Evolutionary conservation across 2,888 invertebrate genomes (phyloP), one percentile per base, ranked within the genome.

Genomic region (Drosophila flavopinicola): DNA sequence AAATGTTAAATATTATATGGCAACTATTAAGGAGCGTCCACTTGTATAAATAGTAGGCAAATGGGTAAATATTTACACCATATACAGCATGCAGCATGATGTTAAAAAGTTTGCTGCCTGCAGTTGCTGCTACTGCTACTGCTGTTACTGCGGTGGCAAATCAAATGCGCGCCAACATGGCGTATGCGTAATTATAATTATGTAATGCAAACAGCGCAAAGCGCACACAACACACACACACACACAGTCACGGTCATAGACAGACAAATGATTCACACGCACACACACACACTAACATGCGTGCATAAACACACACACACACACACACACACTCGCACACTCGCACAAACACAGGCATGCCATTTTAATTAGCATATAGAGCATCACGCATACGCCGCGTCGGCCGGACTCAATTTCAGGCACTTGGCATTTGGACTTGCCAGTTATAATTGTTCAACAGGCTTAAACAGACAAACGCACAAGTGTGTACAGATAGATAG

Each of bases 141-240:
- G 44, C 11, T 32, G 29, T 2, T 30, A 11, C 0, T 25, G 47
- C 29, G 56, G 39, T 44, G 51, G 63, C 68, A 68, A 75, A 75
- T 83, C 79, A 73, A 66, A 83, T 75, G 72, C 49, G 66, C 64
- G 73, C 53, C 83, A 68, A 78, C 78, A 78, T 72, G 84, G 79
- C 86, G 86, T 80, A 80, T 83, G 86, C 86, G 79, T 85, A 79
- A 80, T 85, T 80, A 80, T 85, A 80, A 83, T 85, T 80, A 80
- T 85, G 79, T 80, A 80, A 80, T 76, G 77, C 85, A 84, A 79
- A 79, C 85, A 85, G 71, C 67, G 63, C 59, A 68, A 49, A 73
- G 65, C 68, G 42, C 58, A 58, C 49, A 61, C 45, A 49, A 29
- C 25, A 35, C 29, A 42, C 49, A 29, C n/a, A n/a, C n/a, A n/a